Base-by-base conservation (phyloP, 2,797 vertebrate species). In the Pempheris klunzingeri region DNA sequence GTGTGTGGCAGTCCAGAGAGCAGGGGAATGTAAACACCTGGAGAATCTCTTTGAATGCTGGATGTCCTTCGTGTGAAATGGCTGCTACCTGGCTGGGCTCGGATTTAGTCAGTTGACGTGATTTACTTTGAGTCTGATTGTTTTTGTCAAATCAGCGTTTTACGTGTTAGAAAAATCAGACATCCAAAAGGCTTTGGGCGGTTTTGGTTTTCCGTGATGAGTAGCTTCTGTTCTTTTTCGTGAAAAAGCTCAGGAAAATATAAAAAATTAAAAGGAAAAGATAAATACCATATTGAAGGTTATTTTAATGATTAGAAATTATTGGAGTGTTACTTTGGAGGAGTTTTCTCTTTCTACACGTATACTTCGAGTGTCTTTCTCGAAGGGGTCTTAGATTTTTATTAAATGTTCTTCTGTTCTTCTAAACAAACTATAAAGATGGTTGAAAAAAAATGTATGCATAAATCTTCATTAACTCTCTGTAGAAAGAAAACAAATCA, bases 1-100 rank as follows among this genome's bases (percentile, higher is more conserved):
- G 59, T 30, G n/a, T 74, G 62, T 55, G 76, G 55, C 67, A 38
- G 58, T 81, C 46, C 55, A 76, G 60, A 70, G 58, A 87, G 74
- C 44, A 67, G 65, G 67, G 85, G 91, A 94, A 93, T 93, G 92
- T 92, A 92, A 94, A 95, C 93, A 94, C 54, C 85, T 81, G 80
- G 78, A 80, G 26, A 78, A 73, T 82, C 75, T 80, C 28, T 71
- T 49, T 68, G 30, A 81, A 80, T 61, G n/a, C 49, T 62, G 44
- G 26, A 22, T 62, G 54, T 67, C 13, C 12, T 32, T 68, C 38
- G 72, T 84, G 73, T 87, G 77, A 90, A 92, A 90, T 85, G 83
- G 87, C 78, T 73, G 70, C 74, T 85, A 0, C 81, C 64, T 80
- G 50, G 55, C 52, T 39, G 30, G n/a, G 52, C 14, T 14, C 34